A percentile compares a stretch with the other conserved stretches of the same genome.
These are phyloP conservation scores for Chelon labrosus DNA, from an alignment of 2,797 vertebrate species.

Conservation along the genomic window DNA sequence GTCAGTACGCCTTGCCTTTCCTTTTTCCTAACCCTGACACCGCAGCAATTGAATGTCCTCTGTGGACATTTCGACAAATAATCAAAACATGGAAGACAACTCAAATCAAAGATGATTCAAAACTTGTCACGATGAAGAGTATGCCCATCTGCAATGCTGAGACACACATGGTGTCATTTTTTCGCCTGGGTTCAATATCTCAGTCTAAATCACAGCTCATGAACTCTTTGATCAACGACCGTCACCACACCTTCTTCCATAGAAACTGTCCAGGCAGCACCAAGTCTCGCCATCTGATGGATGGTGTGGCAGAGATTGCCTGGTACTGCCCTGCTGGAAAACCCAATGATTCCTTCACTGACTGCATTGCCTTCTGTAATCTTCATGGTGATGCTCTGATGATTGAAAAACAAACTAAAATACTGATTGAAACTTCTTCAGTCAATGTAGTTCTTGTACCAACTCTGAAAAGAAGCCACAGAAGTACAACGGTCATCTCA, in stretches of 20 bases:
- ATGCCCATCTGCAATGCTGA: slow-evolving; percentile 68
- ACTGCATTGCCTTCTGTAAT: slow-evolving; percentile 58
- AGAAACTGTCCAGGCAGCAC: slow-evolving; percentile 71
- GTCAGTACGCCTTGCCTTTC: slow-evolving; percentile 85
- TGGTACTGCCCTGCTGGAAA: slow-evolving; percentile 76
- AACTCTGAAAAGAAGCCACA: slow-evolving; percentile 20
- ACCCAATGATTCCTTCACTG: slow-evolving; percentile 61
- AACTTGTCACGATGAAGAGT: slow-evolving; percentile 26
- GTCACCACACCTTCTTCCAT: slow-evolving; percentile 74
- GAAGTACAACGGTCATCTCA: slow-evolving; percentile 32
- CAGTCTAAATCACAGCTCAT: slow-evolving; percentile 81
- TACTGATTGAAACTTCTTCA: slow-evolving; percentile 72
- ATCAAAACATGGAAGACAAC: slow-evolving; percentile 72
- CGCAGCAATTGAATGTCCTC: slow-evolving; percentile 69
- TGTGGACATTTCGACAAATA: slow-evolving; percentile 76
- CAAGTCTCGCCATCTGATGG: slow-evolving; percentile 71
- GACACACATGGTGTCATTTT: slow-evolving; percentile 79
- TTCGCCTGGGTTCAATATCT: slow-evolving; percentile 75
- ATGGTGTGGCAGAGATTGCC: slow-evolving; percentile 80
- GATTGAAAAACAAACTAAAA: slow-evolving; percentile 63
- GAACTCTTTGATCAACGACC: slow-evolving; percentile 68
- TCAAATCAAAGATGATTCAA: slow-evolving; percentile 3
- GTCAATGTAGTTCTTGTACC: slow-evolving; percentile 70
- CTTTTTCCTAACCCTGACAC: slow-evolving; percentile 79
- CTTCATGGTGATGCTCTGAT: slow-evolving; percentile 74